Evolutionary conservation across 2,888 invertebrate genomes (phyloP), one percentile per base, ranked within the genome.

Genomic region (Protonemura montana): DNA sequence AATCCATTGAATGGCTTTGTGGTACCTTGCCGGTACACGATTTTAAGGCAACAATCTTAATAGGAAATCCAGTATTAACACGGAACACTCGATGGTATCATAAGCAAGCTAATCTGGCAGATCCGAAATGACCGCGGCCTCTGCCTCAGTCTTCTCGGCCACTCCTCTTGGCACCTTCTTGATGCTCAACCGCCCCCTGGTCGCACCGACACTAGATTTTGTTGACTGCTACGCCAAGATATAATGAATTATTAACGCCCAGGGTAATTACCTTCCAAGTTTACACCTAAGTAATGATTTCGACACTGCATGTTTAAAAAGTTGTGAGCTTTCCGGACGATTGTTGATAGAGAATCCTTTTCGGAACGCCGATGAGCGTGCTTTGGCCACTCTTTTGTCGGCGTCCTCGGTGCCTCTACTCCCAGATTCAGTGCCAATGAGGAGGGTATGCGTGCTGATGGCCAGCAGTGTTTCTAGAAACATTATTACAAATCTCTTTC

Each of bases 211-310:
- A 85, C 26, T 59, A 86, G 21, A 81, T 85, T 59, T 84, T 76
- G 86, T 86, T 86, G 87, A 82, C 86, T 85, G 87, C 83, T 84
- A 86, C 84, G 86, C 28, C 78, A 84, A 87, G 86, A 82, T 89
- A 89, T 90, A 91, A 91, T 91, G 91, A 91, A 91, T 91, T 91
- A 91, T 91, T 89, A 89, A 90, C 88, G 88, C 88, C 90, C 89
- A 88, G 89, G 89, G 91, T 91, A 92, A 92, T 91, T 91, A 91
- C 91, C 91, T 91, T 91, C 91, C 91, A 91, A 91, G 91, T 92
- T 92, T 92, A 91, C 91, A 91, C 91, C 91, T 92, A 91, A 92
- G 91, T 92, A 92, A 92, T 92, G 92, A 91, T 92, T 92, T 92
- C 92, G 91, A 92, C 92, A 92, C 92, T 91, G 91, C 91, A 91